phyloP scores from a whole-genome alignment of 1,140 invertebrate species.

The Drosophila leontia region DNA sequence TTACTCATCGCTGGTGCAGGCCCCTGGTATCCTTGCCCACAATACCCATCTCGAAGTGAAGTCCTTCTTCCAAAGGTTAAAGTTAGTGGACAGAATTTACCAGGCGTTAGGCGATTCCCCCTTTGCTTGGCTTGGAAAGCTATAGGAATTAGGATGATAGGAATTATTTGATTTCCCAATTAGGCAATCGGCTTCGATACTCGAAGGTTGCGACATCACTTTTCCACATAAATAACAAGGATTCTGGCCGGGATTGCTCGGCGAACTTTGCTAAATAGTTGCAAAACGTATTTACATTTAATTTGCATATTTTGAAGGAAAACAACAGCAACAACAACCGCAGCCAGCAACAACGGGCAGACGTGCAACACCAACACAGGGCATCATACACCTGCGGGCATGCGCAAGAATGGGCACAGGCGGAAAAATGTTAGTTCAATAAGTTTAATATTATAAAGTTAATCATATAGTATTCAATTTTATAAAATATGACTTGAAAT shows the following conservation, averaged over 20 bases:
- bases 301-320: slow-evolving; percentile 74
- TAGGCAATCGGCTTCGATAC: background rate
- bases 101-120: background rate
- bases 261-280: slow-evolving; percentile 63
- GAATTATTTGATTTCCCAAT: background rate
- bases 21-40: no score
- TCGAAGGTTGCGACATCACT: background rate
- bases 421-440: slow-evolving; percentile 10
- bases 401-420: background rate
- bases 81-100: background rate
- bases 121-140: no score
- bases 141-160: no score
- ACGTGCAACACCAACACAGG: background rate
- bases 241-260: background rate
- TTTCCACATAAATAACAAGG: no score
- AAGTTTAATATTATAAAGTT: no score
- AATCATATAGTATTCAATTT: no score
- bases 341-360: background rate
- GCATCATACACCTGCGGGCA: background rate
- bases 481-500: no score
- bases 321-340: background rate
- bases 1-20: no score
- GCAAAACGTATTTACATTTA: slow-evolving; percentile 79
- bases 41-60: slow-evolving; percentile 99
- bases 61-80: slow-evolving; percentile 94